Base-by-base conservation (phyloP, 2,797 vertebrate genomes). In the Anguilla megastoma region DNA sequence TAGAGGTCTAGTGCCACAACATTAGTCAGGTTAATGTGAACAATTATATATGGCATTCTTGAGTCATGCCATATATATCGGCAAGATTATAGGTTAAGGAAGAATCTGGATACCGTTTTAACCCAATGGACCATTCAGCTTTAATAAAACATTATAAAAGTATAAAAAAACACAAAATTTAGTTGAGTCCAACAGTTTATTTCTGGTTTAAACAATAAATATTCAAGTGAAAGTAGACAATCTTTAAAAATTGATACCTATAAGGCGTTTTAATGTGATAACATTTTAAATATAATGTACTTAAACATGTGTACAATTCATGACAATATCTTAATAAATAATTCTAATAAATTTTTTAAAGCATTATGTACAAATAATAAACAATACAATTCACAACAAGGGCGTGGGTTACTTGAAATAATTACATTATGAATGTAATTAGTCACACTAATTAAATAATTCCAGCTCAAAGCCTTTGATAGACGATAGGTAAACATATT, bases 231-330 rank as follows among this genome's bases (percentile, higher is more conserved):
- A 45, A 69, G 63, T n/a, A 69, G 63, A 69, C n/a, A 69, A 21
- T 80, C 18, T 45, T 80, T 14, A 41, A 48, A 41, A 80, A 21
- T 21, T 33, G 18, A 80, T 41, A 33, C 33, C 74, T 48, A 80
- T 14, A 33, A 18, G 27, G 27, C 16, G 16, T 85, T 48, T 80
- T 45, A 45, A 80, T 21, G 21, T 48, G n/a, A 45, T 48, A 80
- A 80, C 76, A 21, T 80, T 27, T 80, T 24, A 80, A 80, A 80
- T 48, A 71, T 27, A 66, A 60, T 69, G 9, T 45, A 0, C 83
- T 84, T 84, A n/a, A 87, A 83, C 79, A 84, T 83, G 83, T 63
- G 27, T 87, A 84, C 79, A 87, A 63, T 87, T 87, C 58, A 85
- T 54, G 50, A 21, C 83, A 56, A 54, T 85, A 54, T 58, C 76